Percentiles rank a stretch among this genome's conserved stretches.
phyloP scores from a whole-genome alignment of 2,888 invertebrate genomes.

The Brassicogethes aeneus region DNA sequence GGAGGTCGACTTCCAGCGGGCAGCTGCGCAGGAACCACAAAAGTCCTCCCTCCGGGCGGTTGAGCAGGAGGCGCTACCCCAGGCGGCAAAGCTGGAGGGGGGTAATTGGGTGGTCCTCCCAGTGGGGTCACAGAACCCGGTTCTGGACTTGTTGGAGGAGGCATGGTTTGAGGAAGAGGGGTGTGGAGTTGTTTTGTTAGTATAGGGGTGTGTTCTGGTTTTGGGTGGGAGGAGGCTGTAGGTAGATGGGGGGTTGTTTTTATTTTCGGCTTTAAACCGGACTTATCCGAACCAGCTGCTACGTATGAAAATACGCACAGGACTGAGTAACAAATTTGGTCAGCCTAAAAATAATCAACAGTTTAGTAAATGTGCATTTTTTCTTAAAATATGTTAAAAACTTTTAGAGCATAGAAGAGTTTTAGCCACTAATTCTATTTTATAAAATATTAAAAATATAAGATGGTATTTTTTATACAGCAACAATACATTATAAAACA shows the following conservation, averaged over 20 bases:
- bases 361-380: no score
- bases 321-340: slow-evolving; percentile 98
- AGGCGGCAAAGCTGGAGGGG: slow-evolving; percentile 37
- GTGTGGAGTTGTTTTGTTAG: slow-evolving; percentile 4
- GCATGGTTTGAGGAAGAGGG: slow-evolving; percentile 11
- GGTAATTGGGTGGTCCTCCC: slow-evolving; percentile 37
- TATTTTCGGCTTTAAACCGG: slow-evolving; percentile 4
- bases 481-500: no score
- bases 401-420: no score
- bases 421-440: no score
- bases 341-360: slow-evolving; percentile 70
- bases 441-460: no score
- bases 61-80: slow-evolving; percentile 37
- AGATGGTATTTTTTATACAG: no score
- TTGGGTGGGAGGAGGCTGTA: slow-evolving; percentile 13
- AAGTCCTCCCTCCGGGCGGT: slow-evolving; percentile 30
- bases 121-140: slow-evolving; percentile 34
- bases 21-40: slow-evolving; percentile 31
- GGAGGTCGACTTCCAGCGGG: slow-evolving; percentile 39
- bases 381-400: no score
- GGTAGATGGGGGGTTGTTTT: slow-evolving; percentile 13
- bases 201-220: slow-evolving; percentile 11
- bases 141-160: slow-evolving; percentile 21
- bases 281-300: slow-evolving; percentile 82
- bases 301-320: slow-evolving; percentile 98